These are phyloP conservation scores for Andrena dorsata DNA, from an alignment of 2,888 invertebrate species.

Conservation along the genomic window DNA sequence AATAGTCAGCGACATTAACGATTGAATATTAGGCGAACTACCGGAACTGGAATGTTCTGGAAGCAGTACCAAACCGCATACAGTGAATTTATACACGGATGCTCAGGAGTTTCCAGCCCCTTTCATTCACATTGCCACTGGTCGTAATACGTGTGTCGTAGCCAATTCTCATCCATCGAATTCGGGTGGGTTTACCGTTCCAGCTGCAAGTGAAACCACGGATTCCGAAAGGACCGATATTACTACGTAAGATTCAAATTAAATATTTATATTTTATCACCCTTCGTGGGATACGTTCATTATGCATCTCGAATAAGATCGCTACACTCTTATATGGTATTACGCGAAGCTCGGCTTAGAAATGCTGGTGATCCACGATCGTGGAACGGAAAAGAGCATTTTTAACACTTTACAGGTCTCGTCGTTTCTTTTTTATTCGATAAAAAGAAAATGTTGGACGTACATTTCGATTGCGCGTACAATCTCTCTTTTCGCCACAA, in stretches of 20 bases:
- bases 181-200: slow-evolving; percentile 33
- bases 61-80: slow-evolving; percentile 78
- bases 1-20: slow-evolving; percentile 13
- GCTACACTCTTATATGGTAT: slow-evolving; percentile 23
- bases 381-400: slow-evolving; percentile 21
- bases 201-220: slow-evolving; percentile 35
- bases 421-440: slow-evolving; percentile 29
- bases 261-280: slow-evolving; percentile 28
- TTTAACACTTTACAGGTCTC: slow-evolving; percentile 14
- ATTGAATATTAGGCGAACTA: slow-evolving; percentile 76
- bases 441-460: slow-evolving; percentile 3
- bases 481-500: slow-evolving; percentile 19
- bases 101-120: slow-evolving; percentile 74
- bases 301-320: slow-evolving; percentile 39
- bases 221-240: slow-evolving; percentile 65
- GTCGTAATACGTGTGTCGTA: slow-evolving; percentile 46
- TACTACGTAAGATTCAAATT: slow-evolving; percentile 65
- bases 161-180: slow-evolving; percentile 50
- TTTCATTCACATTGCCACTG: slow-evolving; percentile 51
- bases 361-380: slow-evolving; percentile 18
- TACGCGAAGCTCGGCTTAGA: slow-evolving; percentile 30
- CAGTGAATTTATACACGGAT: slow-evolving; percentile 75
- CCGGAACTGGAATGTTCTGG: slow-evolving; percentile 77
- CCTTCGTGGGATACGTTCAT: slow-evolving; percentile 17
- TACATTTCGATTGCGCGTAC: slow-evolving; percentile 23